A percentile compares a stretch with the other conserved stretches of the same genome.
Conservation (phyloP, 2,888 invertebrate genomes). For the Dasypogon diadema region DNA sequence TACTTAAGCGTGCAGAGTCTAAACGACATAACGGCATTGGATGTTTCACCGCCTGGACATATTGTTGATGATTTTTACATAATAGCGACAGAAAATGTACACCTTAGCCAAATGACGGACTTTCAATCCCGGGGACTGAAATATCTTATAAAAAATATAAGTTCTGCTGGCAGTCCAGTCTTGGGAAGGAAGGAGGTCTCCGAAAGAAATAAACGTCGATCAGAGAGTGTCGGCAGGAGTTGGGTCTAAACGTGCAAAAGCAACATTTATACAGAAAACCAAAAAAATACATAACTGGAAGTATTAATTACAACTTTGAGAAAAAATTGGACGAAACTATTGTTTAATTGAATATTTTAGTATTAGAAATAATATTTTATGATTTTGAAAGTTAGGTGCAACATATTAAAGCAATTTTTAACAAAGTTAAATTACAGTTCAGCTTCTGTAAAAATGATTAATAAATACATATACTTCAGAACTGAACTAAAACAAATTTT, state of each 20-base stretch:
- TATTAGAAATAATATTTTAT: no score
- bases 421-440: no score
- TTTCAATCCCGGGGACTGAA: conserved; percentile 82
- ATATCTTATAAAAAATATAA: conserved; percentile 84
- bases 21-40: conserved; percentile 74
- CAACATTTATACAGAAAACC: no score
- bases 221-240: conserved; percentile 67
- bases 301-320: no score
- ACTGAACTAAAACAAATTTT: no score
- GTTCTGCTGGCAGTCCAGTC: conserved; percentile 82
- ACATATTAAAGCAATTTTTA: no score
- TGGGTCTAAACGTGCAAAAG: conserved; percentile 66
- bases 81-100: conserved; percentile 80
- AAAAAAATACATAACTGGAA: no score
- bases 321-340: no score
- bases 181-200: conserved; percentile 76
- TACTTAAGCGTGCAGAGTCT: conserved; percentile 69
- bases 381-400: no score
- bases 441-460: no score
- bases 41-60: conserved; percentile 80
- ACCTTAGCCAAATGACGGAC: conserved; percentile 65
- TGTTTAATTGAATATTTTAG: no score
- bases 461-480: no score
- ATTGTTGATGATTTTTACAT: conserved; percentile 93
- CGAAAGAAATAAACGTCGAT: conserved; percentile 64